phyloP scores from a whole-genome alignment of 92 coral and sea anemone genomes.

The Anthopleura xanthogrammica region DNA sequence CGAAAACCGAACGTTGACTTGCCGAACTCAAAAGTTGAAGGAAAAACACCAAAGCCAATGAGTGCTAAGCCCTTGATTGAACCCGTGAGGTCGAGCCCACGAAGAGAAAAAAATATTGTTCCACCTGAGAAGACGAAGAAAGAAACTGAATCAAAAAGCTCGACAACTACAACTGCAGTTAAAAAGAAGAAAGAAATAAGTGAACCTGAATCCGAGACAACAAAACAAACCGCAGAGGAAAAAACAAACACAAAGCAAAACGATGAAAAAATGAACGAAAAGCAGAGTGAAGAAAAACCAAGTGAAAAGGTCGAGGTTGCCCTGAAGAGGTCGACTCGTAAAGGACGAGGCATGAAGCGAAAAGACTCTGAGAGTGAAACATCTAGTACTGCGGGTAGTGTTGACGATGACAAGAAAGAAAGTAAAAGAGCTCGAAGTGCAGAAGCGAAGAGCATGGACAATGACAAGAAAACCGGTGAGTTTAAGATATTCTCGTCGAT shows the following conservation, averaged over 20 bases:
- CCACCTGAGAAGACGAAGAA: conserved; percentile 38
- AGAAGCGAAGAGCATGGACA: not conserved
- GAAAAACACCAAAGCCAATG: conserved; percentile 2
- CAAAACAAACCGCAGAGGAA: conserved; percentile 9
- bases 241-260: conserved; percentile 7
- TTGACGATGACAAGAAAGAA: conserved; percentile 26
- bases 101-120: conserved; percentile 29
- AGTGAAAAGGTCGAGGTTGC: conserved; percentile 17
- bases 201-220: conserved; percentile 10
- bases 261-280: not conserved
- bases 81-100: conserved; percentile 37
- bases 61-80: conserved; percentile 30
- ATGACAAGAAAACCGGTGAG: conserved; percentile 8
- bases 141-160: conserved; percentile 3
- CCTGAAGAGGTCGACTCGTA: conserved; percentile 25
- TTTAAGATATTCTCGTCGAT: not conserved
- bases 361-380: conserved; percentile 29
- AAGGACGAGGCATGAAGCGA: conserved; percentile 37
- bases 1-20: not conserved
- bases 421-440: conserved; percentile 11
- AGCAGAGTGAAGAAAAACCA: conserved; percentile 15
- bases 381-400: conserved; percentile 4
- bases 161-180: not conserved
- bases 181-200: not conserved
- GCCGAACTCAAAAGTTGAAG: conserved; percentile 12